Conservation (phyloP, 1,140 invertebrate species). For the Caenorhabditis briggsae region DNA sequence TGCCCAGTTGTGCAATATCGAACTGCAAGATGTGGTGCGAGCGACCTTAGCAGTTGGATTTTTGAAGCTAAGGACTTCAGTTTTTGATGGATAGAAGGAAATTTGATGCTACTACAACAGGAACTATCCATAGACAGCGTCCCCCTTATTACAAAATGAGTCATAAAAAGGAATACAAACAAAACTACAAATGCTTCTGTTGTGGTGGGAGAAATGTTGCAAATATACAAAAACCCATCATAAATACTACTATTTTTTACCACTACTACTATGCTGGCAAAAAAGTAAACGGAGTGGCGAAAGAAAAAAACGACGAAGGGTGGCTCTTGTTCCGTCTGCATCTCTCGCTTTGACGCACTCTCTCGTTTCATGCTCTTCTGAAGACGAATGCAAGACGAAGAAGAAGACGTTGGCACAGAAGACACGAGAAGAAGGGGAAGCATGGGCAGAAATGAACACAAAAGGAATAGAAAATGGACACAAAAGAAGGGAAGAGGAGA, state of each 20-base stretch:
- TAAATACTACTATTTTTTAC: no score
- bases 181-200: no score
- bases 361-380: not conserved
- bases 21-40: not conserved
- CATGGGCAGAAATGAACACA: not conserved
- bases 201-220: no score
- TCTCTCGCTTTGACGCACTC: not conserved
- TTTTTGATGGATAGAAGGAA: no score
- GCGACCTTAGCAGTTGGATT: conserved; percentile 9
- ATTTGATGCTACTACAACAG: no score
- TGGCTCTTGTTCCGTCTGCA: not conserved
- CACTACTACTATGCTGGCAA: not conserved
- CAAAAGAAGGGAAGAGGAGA: not conserved
- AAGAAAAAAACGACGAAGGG: not conserved
- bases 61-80: not conserved
- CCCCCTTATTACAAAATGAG: no score
- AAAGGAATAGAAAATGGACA: not conserved
- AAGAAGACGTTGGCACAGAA: not conserved
- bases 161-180: no score
- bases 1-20: conserved; percentile 43
- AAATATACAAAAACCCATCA: no score
- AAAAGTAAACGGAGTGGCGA: not conserved
- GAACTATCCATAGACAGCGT: no score
- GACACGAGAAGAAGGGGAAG: not conserved
- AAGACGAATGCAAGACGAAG: not conserved